A percentile compares a stretch with the other conserved stretches of the same genome.
These are phyloP conservation scores for Parthenolecanium corni DNA, from an alignment of 2,888 invertebrate genomes.

Conservation along the genomic window DNA sequence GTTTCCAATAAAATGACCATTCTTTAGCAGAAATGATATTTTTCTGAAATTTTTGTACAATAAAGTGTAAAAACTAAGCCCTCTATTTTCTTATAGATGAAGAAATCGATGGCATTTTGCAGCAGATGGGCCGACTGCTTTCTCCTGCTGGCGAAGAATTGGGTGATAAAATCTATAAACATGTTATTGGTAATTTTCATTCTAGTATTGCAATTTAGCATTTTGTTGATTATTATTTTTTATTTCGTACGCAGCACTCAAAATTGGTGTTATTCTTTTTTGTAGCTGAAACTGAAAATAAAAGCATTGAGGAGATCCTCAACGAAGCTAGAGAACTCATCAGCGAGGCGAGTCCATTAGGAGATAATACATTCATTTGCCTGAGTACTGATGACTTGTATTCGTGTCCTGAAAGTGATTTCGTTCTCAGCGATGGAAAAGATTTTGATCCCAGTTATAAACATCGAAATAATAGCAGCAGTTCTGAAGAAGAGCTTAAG, in stretches of 20 bases:
- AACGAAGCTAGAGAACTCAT: conserved; percentile 24
- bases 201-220: too few species aligned
- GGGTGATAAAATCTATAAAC: conserved; percentile 18
- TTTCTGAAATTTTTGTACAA: neutral
- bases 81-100: conserved; percentile 7
- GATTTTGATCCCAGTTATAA: neutral
- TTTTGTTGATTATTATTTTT: neutral
- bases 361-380: conserved; percentile 1
- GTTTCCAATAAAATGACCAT: neutral
- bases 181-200: conserved; percentile 21
- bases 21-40: neutral
- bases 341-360: conserved; percentile 1
- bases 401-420: conserved; percentile 13
- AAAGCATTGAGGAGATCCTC: conserved; percentile 24
- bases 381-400: conserved; percentile 20
- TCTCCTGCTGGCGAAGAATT: conserved; percentile 20
- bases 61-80: neutral
- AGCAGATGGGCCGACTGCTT: conserved; percentile 23
- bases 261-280: neutral
- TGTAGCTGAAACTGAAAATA: conserved; percentile 20
- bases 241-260: too few species aligned
- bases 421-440: neutral
- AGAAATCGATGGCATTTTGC: conserved; percentile 20
- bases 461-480: neutral
- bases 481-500: neutral